Percentiles rank a stretch among this genome's conserved stretches.
Conservation (phyloP, 2,113 vertebrate species). For the Cervus canadensis region DNA sequence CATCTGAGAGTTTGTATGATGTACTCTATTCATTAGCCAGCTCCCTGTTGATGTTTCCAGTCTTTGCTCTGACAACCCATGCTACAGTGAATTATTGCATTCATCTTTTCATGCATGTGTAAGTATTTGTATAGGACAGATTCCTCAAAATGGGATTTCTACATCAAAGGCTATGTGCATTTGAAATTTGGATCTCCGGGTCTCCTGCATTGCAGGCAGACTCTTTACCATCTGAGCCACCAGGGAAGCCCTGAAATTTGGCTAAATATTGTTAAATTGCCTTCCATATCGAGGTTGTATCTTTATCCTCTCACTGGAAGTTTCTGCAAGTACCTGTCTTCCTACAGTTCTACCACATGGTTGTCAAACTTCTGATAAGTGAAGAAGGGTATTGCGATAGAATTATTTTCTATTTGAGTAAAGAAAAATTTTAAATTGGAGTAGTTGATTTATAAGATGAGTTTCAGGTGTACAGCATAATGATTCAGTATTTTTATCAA, state of each 20-base stretch:
- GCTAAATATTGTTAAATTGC: background rate
- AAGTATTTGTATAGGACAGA: background rate
- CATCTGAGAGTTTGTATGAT: background rate
- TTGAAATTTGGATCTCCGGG: background rate
- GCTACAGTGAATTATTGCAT: background rate
- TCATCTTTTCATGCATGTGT: background rate
- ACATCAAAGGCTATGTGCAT: background rate
- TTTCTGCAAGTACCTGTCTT: background rate
- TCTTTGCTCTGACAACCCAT: background rate
- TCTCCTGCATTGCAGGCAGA: background rate
- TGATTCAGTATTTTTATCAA: background rate
- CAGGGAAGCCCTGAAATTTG: background rate
- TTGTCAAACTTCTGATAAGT: conserved; percentile 18
- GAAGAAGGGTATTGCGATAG: background rate
- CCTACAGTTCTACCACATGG: background rate
- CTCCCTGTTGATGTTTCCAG: background rate
- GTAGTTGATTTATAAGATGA: background rate
- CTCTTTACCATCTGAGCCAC: background rate
- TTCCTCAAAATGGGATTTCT: conserved; percentile 8
- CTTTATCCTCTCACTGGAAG: background rate
- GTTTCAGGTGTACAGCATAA: background rate
- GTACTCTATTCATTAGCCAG: background rate
- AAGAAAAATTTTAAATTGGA: background rate
- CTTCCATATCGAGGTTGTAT: background rate
- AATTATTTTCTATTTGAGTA: background rate